Evolutionary conservation across 2,888 invertebrate species (phyloP).

Genomic region (Chirona hameri): DNA sequence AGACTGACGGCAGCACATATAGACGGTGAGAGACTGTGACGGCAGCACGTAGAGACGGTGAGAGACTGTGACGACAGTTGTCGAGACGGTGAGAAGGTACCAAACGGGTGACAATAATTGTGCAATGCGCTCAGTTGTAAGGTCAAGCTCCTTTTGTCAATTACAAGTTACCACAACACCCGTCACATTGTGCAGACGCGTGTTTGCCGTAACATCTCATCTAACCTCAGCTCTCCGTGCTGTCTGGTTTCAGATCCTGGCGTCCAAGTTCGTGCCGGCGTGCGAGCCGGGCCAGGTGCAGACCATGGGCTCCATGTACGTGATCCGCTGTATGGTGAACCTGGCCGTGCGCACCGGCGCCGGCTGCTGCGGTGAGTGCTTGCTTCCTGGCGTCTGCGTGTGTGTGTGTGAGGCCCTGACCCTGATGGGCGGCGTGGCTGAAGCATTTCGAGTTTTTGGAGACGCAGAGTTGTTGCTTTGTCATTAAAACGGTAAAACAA

Average conservation of each 20-base stretch:
- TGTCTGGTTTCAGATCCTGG: neutral
- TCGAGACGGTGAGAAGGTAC: too few species aligned
- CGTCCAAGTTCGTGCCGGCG: neutral
- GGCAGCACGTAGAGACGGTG: neutral
- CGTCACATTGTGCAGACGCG: too few species aligned
- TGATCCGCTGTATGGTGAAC: conserved; percentile 8
- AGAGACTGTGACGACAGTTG: neutral
- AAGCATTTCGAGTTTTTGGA: too few species aligned
- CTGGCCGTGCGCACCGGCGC: conserved; percentile 5
- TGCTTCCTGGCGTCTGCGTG: neutral
- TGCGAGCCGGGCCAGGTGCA: neutral
- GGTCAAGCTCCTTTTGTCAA: too few species aligned
- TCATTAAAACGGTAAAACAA: too few species aligned
- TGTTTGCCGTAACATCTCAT: too few species aligned
- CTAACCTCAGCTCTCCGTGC: neutral
- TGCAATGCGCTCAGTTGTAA: too few species aligned
- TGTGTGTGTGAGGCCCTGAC: neutral
- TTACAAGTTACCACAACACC: too few species aligned
- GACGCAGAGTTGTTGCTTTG: too few species aligned
- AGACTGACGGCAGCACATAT: neutral
- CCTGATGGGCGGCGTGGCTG: too few species aligned
- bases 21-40: neutral
- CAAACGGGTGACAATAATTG: too few species aligned
- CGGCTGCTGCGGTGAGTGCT: conserved; percentile 26
- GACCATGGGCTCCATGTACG: neutral